Evolutionary conservation across 2,888 invertebrate genomes (phyloP).

Genomic region (Brachyptera putata): DNA sequence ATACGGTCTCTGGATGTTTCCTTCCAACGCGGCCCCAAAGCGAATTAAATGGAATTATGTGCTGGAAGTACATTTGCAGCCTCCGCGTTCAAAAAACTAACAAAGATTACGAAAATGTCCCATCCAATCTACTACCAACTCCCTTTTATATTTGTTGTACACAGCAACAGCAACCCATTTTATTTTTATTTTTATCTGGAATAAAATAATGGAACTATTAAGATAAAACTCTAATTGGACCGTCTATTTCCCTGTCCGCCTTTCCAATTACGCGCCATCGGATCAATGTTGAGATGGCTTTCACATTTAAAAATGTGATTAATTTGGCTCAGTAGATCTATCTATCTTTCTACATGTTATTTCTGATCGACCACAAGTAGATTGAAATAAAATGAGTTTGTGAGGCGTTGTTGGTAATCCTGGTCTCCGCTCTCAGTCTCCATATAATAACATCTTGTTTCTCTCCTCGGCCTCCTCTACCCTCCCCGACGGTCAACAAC

Average conservation of each 20-base stretch:
- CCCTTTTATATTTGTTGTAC: neutral
- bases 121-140: constrained; percentile 17
- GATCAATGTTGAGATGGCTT: constrained; percentile 1
- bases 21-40: neutral
- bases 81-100: no score
- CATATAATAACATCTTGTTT: constrained; percentile 25
- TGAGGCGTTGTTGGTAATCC: constrained; percentile 21
- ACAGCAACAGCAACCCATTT: constrained; percentile 14
- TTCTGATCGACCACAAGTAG: neutral
- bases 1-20: constrained; percentile 10
- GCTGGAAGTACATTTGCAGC: constrained; percentile 14
- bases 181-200: neutral
- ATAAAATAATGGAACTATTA: constrained; percentile 17
- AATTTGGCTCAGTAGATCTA: neutral
- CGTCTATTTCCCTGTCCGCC: constrained; percentile 10
- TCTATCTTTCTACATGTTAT: neutral
- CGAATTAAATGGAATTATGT: constrained; percentile 13
- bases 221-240: constrained; percentile 21
- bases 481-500: constrained; percentile 6
- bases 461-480: neutral
- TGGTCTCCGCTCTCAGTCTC: constrained; percentile 3
- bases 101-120: constrained; percentile 18
- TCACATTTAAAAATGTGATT: neutral
- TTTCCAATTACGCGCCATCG: constrained; percentile 8
- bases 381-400: neutral